These are phyloP conservation scores for Trichechus manatus DNA, from an alignment of 2,113 vertebrate genomes.

Conservation along the genomic window DNA sequence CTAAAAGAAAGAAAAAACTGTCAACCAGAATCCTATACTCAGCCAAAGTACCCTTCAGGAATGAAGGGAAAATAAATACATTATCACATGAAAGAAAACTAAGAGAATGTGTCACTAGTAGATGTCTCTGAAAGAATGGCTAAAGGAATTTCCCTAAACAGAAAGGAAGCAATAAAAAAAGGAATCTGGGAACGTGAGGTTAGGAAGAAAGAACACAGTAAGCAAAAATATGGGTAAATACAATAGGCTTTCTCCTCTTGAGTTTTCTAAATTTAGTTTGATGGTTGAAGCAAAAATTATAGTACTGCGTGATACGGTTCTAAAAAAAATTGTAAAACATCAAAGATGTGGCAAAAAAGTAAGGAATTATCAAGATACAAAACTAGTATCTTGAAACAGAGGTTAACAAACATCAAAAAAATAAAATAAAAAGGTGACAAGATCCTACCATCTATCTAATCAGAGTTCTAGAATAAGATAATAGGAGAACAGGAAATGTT, in stretches of 20 bases:
- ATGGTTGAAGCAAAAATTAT: neutral
- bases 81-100: neutral
- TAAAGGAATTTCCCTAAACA: neutral
- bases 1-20: neutral
- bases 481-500: neutral
- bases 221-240: neutral
- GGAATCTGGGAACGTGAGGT: neutral
- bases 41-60: neutral
- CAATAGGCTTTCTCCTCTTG: neutral
- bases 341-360: neutral
- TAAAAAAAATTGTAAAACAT: neutral
- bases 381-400: neutral
- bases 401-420: neutral
- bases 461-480: constrained; percentile 19
- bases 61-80: neutral
- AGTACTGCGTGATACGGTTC: neutral
- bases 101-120: constrained; percentile 15
- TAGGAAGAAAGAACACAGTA: neutral
- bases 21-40: neutral
- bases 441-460: neutral
- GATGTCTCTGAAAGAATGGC: neutral
- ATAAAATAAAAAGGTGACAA: neutral
- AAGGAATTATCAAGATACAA: neutral
- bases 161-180: neutral
- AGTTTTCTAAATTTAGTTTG: constrained; percentile 11